phyloP scores from a whole-genome alignment of 2,888 invertebrate species.

The Microchrysa polita region DNA sequence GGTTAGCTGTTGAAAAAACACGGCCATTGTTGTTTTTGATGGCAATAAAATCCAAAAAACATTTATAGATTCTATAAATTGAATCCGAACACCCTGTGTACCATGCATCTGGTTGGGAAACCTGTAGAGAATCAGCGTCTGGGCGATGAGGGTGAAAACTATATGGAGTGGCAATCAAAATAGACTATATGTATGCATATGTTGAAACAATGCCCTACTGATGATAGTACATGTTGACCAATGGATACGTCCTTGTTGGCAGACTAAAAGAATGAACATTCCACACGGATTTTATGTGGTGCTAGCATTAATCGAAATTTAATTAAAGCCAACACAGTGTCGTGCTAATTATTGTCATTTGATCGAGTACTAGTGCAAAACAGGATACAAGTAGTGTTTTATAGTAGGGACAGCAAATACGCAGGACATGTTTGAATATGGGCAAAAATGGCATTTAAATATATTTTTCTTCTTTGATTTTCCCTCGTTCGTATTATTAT shows the following conservation, averaged over 20 bases:
- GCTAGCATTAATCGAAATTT: conserved; percentile 34
- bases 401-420: too few species aligned
- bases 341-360: conserved; percentile 41
- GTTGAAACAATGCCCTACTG: neutral
- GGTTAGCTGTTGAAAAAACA: too few species aligned
- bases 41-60: too few species aligned
- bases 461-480: too few species aligned
- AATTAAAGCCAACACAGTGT: conserved; percentile 40
- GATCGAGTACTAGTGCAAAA: conserved; percentile 16
- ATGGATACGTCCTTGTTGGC: neutral
- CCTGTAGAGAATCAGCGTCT: conserved; percentile 6
- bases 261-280: neutral
- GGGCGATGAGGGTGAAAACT: neutral
- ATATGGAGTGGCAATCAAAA: neutral
- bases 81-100: neutral
- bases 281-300: conserved; percentile 1
- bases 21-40: too few species aligned
- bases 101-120: neutral
- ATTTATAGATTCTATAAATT: too few species aligned
- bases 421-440: too few species aligned
- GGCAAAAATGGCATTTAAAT: too few species aligned
- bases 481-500: too few species aligned
- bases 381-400: too few species aligned
- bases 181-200: neutral
- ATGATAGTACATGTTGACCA: conserved; percentile 22